Evolutionary conservation across 2,888 invertebrate species (phyloP).

Genomic region (Trilocha varians): DNA sequence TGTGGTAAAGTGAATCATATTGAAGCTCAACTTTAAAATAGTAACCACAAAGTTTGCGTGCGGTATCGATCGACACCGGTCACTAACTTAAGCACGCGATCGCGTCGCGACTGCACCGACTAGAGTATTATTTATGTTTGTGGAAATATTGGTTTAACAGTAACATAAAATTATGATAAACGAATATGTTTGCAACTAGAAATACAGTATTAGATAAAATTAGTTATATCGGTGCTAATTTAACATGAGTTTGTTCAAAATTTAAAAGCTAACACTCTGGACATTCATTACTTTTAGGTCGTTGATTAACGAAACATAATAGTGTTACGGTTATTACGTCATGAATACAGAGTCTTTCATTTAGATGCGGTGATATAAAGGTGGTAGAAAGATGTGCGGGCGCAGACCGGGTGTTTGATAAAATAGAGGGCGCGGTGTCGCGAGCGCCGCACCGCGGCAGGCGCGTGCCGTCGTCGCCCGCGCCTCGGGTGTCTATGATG

Average conservation of each 20-base stretch:
- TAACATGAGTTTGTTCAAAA: no score
- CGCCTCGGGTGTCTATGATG: conserved; percentile 80
- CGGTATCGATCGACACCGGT: conserved; percentile 56
- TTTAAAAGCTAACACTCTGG: no score
- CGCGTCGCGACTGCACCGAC: conserved; percentile 48
- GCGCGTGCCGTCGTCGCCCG: conserved; percentile 60
- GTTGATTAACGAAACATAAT: background rate
- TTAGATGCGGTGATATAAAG: background rate
- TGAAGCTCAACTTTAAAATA: background rate
- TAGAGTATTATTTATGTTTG: background rate
- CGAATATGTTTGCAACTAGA: no score
- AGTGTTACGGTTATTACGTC: background rate
- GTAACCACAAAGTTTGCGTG: conserved; percentile 56
- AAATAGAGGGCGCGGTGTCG: conserved; percentile 50
- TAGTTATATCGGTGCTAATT: no score
- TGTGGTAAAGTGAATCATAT: background rate
- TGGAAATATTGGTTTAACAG: no score
- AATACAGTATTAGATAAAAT: no score
- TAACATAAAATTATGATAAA: background rate
- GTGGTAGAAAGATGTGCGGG: conserved; percentile 26
- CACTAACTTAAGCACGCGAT: conserved; percentile 51
- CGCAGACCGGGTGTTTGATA: conserved; percentile 39
- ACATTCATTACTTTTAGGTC: no score
- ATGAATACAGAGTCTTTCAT: background rate
- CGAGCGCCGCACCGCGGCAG: conserved; percentile 52